These are phyloP conservation scores for Labrus mixtus DNA, from an alignment of 2,113 vertebrate genomes.

Conservation along the genomic window DNA sequence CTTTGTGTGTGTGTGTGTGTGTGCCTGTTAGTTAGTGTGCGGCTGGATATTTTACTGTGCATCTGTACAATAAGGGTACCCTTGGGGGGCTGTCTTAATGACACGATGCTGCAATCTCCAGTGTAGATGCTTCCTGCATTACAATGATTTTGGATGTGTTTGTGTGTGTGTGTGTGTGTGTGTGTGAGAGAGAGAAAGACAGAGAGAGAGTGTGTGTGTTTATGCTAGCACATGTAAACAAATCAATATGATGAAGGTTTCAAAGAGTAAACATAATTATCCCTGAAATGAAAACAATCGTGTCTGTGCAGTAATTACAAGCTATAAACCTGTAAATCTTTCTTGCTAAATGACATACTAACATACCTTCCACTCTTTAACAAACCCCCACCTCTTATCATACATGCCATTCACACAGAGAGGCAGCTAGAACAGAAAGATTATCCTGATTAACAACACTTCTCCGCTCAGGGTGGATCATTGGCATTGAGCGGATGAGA, in stretches of 20 bases:
- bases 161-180: slow-evolving; percentile 1
- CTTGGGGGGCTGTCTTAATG: slow-evolving; percentile 69
- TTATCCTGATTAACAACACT: slow-evolving; percentile 47
- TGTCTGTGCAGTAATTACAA: slow-evolving; percentile 58
- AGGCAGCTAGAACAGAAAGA: slow-evolving; percentile 21
- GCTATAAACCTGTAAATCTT: slow-evolving; percentile 49
- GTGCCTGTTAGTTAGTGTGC: slow-evolving; percentile 12
- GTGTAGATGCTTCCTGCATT: slow-evolving; percentile 60
- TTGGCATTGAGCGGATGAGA: slow-evolving; percentile 54
- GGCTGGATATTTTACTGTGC: slow-evolving; percentile 61
- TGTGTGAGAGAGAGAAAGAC: too few relatives aligned
- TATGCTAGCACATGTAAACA: slow-evolving; percentile 62
- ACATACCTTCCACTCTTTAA: slow-evolving; percentile 39
- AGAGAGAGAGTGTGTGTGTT: background rate
- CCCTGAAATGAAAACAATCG: slow-evolving; percentile 50
- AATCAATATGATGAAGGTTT: slow-evolving; percentile 62
- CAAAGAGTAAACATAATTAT: slow-evolving; percentile 67
- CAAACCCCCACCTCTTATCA: slow-evolving; percentile 18
- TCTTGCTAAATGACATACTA: slow-evolving; percentile 37
- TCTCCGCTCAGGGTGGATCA: slow-evolving; percentile 55
- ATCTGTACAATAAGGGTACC: slow-evolving; percentile 73
- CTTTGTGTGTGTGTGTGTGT: slow-evolving; percentile 24
- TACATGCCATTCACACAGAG: slow-evolving; percentile 7
- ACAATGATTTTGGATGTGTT: slow-evolving; percentile 37
- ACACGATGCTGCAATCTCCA: slow-evolving; percentile 66